Evolutionary conservation across 2,888 invertebrate genomes (phyloP).

Genomic region (Nemotelus nigrinus): DNA sequence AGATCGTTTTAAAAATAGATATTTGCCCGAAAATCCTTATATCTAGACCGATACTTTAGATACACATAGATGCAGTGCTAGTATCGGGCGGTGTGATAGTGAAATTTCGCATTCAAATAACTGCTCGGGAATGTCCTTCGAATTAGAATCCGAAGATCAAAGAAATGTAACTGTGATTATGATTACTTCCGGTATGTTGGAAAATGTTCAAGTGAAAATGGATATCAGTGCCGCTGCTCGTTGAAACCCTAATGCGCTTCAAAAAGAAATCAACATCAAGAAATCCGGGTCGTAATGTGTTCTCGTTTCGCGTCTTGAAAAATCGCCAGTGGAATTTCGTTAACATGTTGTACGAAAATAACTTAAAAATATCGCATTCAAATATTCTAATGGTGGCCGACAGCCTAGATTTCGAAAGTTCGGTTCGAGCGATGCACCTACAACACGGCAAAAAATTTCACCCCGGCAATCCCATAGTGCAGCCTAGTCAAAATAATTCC

Average conservation of each 20-base stretch:
- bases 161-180: too few relatives aligned
- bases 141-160: too few relatives aligned
- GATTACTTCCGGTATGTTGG: too few relatives aligned
- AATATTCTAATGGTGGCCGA: neutral
- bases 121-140: too few relatives aligned
- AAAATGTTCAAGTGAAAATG: too few relatives aligned
- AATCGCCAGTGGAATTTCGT: constrained; percentile 39
- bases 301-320: neutral
- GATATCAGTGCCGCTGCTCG: too few relatives aligned
- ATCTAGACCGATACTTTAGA: constrained; percentile 2
- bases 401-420: constrained; percentile 21
- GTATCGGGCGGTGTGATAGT: too few relatives aligned
- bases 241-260: too few relatives aligned
- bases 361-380: constrained; percentile 19
- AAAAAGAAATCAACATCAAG: neutral
- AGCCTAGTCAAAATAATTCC: neutral
- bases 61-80: too few relatives aligned
- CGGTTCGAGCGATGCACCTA: constrained; percentile 15
- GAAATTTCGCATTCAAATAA: too few relatives aligned
- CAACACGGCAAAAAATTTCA: neutral
- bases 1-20: constrained; percentile 45
- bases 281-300: constrained; percentile 19
- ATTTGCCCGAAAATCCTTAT: constrained; percentile 31
- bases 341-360: constrained; percentile 35
- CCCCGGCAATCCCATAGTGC: too few relatives aligned